Evolutionary conservation across 2,797 vertebrate species (phyloP).

Genomic region (Pseudochromis fuscus): DNA sequence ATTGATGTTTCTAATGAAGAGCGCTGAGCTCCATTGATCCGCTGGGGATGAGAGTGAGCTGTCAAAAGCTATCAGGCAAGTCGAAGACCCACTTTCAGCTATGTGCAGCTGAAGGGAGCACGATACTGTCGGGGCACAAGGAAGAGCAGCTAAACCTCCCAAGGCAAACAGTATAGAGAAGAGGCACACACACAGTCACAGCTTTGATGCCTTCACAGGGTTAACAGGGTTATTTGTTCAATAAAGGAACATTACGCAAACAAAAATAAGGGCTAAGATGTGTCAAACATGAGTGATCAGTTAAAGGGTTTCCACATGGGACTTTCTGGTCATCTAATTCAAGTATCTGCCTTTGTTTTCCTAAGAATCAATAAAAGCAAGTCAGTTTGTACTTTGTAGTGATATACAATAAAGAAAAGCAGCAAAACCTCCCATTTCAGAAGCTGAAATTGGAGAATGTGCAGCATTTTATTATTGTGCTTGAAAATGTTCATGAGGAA

Average conservation of each 20-base stretch:
- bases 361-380: background rate
- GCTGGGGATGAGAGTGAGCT: slow-evolving; percentile 80
- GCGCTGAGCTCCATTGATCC: slow-evolving; percentile 82
- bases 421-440: background rate
- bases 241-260: slow-evolving; percentile 37
- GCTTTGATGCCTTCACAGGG: slow-evolving; percentile 48
- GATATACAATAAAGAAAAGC: background rate
- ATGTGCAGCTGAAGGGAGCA: slow-evolving; percentile 63
- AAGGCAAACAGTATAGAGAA: slow-evolving; percentile 42
- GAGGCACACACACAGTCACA: slow-evolving; percentile 33
- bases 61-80: slow-evolving; percentile 83
- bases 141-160: slow-evolving; percentile 66
- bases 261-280: slow-evolving; percentile 20
- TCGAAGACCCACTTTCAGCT: slow-evolving; percentile 77
- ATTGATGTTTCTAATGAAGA: slow-evolving; percentile 84
- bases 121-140: slow-evolving; percentile 52
- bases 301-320: background rate
- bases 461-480: background rate
- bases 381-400: background rate
- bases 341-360: background rate
- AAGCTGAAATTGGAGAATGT: background rate
- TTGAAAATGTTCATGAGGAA: background rate
- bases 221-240: slow-evolving; percentile 39
- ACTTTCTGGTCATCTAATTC: slow-evolving; percentile 12
- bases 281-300: slow-evolving; percentile 24